These are phyloP conservation scores for Myotis vivesi DNA, from an alignment of 2,797 vertebrate genomes.

Conservation along the genomic window DNA sequence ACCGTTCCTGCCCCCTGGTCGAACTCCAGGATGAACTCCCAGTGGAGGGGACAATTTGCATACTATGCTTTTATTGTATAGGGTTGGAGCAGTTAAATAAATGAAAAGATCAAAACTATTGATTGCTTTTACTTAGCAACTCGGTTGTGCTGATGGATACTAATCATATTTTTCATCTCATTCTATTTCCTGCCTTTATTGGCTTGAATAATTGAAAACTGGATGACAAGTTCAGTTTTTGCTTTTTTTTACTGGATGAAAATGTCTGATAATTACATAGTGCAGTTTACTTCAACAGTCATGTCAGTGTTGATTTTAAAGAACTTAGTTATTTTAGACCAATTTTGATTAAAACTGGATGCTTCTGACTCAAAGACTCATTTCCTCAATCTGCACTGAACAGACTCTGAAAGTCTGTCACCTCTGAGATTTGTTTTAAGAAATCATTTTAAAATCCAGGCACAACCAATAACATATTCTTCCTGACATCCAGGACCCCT, in stretches of 20 bases:
- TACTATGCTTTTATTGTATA: too few relatives aligned
- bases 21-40: too few relatives aligned
- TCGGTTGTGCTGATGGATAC: neutral
- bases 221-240: neutral
- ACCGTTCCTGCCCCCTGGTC: too few relatives aligned
- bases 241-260: neutral
- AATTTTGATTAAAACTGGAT: constrained; percentile 13
- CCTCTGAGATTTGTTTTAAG: neutral
- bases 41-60: too few relatives aligned
- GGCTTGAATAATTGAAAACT: constrained; percentile 29
- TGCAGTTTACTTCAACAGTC: neutral
- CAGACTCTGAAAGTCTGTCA: neutral
- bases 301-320: neutral
- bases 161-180: constrained; percentile 17
- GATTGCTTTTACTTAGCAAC: neutral
- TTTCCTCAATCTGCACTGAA: neutral
- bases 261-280: neutral
- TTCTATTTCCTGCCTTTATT: neutral
- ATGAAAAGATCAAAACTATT: neutral
- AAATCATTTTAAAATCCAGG: constrained; percentile 36
- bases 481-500: neutral
- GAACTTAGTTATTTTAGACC: neutral
- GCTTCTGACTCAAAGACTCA: neutral
- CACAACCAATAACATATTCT: neutral
- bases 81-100: neutral